phyloP scores from a whole-genome alignment of 1,140 invertebrate species.

The Chrysopa pallens region DNA sequence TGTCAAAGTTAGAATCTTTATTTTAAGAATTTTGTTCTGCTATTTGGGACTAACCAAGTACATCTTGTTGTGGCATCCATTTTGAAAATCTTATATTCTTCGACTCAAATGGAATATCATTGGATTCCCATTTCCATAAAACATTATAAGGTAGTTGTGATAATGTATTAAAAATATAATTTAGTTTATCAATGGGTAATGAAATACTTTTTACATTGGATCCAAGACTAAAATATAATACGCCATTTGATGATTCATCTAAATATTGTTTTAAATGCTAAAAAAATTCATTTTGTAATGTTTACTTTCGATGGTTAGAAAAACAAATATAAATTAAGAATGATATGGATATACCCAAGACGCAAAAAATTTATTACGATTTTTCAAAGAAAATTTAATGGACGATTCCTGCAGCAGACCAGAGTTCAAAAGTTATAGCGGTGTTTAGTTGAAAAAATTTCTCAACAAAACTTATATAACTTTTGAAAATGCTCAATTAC shows the following conservation, averaged over 20 bases:
- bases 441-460: no score
- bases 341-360: no score
- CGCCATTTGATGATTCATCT: constrained; percentile 15
- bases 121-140: constrained; percentile 21
- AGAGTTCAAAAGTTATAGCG: no score
- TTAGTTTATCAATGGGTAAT: constrained; percentile 6
- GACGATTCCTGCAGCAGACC: no score
- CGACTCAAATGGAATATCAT: neutral
- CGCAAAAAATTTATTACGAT: no score
- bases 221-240: constrained; percentile 19
- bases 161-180: constrained; percentile 10
- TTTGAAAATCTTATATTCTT: constrained; percentile 16
- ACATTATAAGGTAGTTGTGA: constrained; percentile 15
- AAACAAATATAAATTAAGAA: no score
- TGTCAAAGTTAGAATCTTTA: neutral
- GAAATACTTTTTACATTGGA: constrained; percentile 11
- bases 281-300: neutral
- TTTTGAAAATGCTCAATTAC: no score
- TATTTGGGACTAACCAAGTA: constrained; percentile 11
- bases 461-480: no score
- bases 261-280: constrained; percentile 14
- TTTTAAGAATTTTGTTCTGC: neutral
- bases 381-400: no score
- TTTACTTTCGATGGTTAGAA: no score
- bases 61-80: constrained; percentile 32